Evolutionary conservation across 1,140 invertebrate genomes (phyloP), one percentile per base, ranked within the genome.

Genomic region (Apocrypta bakeri): DNA sequence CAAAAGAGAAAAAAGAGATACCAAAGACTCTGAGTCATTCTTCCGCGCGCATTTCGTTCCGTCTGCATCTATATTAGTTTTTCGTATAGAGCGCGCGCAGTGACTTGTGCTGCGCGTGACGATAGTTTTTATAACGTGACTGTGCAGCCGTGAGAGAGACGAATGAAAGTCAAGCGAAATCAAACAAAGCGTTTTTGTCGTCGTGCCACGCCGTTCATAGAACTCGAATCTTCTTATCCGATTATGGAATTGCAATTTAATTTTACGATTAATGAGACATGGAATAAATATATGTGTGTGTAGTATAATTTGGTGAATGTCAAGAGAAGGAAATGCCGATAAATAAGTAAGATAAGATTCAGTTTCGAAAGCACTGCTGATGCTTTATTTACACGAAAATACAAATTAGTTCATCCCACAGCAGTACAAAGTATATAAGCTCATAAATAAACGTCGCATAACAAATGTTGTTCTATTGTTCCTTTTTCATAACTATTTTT

Each of bases 311-410:
- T n/a, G n/a, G n/a, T 69, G n/a, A 12, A 68, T 21, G 68, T 12
- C 31, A 4, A 33, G 0, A 69, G 14, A 29, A 8, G 42, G 1
- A 48, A 48, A 17, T 0, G 9, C 21, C 12, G 42, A 48, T 21
- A 17, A 1, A 56, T 1, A 56, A 21, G 17, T 17, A 56, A n/a
- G 17, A 21, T 56, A 21, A 56, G 24, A 73, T 29, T 78, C 3
- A n/a, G 64, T 83, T 74, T 64, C 74, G 69, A 79, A n/a, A n/a
- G 76, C 33, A 83, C 71, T 74, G 75, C 81, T 83, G 33, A 4
- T 9, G 76, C 72, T 79, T 83, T 83, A 83, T 83, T 83, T 83
- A 83, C 82, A 83, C 66, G 40, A 79, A 83, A 79, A 83, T 83
- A 83, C 76, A 83, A 82, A 83, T 74, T 7, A 68, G 68, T 56